phyloP scores from a whole-genome alignment of 2,888 invertebrate genomes.

The Agrotis exclamationis region DNA sequence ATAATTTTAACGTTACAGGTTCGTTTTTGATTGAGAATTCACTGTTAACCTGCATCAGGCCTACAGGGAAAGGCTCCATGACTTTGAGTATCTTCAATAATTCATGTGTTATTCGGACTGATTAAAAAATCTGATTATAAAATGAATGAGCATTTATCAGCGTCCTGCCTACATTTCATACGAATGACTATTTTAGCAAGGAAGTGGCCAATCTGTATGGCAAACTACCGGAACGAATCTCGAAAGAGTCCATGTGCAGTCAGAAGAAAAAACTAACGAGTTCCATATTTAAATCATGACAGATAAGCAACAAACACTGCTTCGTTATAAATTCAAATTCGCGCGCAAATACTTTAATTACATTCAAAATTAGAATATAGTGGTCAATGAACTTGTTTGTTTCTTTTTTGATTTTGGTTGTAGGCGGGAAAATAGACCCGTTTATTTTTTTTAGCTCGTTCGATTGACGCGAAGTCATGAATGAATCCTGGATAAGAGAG shows the following conservation, averaged over 20 bases:
- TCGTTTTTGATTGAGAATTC: not conserved
- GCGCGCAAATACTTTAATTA: slow-evolving; percentile 37
- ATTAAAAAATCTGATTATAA: too few species aligned
- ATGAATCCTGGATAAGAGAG: too few species aligned
- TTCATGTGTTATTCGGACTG: too few species aligned
- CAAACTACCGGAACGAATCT: slow-evolving; percentile 21
- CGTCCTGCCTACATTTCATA: not conserved
- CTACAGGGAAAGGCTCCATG: too few species aligned
- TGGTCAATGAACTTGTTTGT: slow-evolving; percentile 49
- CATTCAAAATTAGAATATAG: slow-evolving; percentile 27
- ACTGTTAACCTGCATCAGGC: too few species aligned
- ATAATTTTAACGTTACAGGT: not conserved
- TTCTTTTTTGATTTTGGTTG: slow-evolving; percentile 4
- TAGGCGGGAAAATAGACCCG: not conserved
- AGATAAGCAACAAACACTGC: slow-evolving; percentile 31
- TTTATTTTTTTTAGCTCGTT: too few species aligned
- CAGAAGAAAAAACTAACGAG: slow-evolving; percentile 36
- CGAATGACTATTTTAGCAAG: not conserved
- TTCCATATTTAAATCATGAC: slow-evolving; percentile 29
- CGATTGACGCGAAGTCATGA: too few species aligned
- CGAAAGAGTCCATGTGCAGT: slow-evolving; percentile 21
- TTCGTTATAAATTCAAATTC: slow-evolving; percentile 37
- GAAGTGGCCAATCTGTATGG: slow-evolving; percentile 6
- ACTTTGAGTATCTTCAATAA: too few species aligned
- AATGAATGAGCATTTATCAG: not conserved